Evolutionary conservation across 2,797 vertebrate genomes (phyloP), one percentile per base, ranked within the genome.

Genomic region (Naso thynnoides): DNA sequence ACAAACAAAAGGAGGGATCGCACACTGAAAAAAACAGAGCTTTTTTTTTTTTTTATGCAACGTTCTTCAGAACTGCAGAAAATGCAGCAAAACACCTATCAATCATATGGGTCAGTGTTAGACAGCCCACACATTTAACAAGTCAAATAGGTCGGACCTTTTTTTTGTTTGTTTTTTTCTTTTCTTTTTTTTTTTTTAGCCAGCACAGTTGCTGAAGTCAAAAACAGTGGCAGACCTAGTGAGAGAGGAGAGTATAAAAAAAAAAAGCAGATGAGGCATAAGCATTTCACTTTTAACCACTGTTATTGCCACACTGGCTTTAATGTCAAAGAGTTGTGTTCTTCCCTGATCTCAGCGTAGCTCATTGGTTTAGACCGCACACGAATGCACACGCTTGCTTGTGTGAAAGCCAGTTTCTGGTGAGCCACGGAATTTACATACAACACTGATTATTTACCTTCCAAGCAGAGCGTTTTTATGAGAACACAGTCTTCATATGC

Each of bases 271-370:
- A 85, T 75, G 77, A 90, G 78, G 83, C 76, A 41, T 70, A 70
- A 52, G 77, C 73, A 70, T 89, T 79, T 81, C 38, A 80, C 66
- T 73, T 86, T 75, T 33, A 52, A 66, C 52, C 70, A 48, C 70
- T 56, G 26, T 44, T 64, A 52, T 68, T 83, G 75, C 84, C 84
- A 86, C 81, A 71, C 76, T 83, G 85, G 79, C 86, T 86, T 89
- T 76, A 75, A 85, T 76, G 84, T 86, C 66, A 65, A 78, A 89
- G 72, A 86, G 61, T 68, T 70, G 78, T 73, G 60, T 79, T 88
- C 88, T 84, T 94, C 92, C 91, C 91, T 92, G 91, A 93, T 91
- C 89, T 89, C 81, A 72, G 86, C 67, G 81, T 70, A 81, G 81
- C 86, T 88, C 82, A 77, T 67, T 84, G 54, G 67, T 91, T 89